A percentile compares a stretch with the other conserved stretches of the same genome.
Conservation (phyloP, 2,113 vertebrate genomes). For the Thamnophis sirtalis region DNA sequence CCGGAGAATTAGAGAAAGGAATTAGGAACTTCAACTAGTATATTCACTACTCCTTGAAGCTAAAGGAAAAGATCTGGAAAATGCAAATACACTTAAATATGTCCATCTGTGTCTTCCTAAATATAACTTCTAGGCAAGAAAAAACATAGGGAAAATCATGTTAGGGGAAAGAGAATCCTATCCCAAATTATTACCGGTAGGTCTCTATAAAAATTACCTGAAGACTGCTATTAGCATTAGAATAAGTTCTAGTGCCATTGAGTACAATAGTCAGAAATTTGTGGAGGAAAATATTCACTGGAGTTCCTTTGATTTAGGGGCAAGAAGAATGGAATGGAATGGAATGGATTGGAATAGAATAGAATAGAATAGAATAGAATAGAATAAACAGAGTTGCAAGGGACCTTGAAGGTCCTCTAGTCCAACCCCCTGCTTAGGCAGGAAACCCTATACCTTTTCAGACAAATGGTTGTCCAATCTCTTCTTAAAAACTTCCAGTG, state of each 20-base stretch:
- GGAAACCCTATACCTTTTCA: too few relatives aligned
- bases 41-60: background rate
- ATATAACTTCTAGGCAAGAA: background rate
- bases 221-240: background rate
- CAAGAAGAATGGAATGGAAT: background rate
- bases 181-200: background rate
- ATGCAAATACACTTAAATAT: background rate
- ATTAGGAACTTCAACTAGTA: background rate
- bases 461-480: too few relatives aligned
- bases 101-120: background rate
- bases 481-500: too few relatives aligned
- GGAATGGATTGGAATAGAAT: too few relatives aligned
- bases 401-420: too few relatives aligned
- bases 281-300: background rate
- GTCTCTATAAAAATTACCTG: background rate
- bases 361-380: too few relatives aligned
- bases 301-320: background rate
- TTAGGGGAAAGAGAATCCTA: background rate
- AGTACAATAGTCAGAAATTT: background rate
- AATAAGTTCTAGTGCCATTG: background rate
- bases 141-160: background rate
- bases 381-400: too few relatives aligned
- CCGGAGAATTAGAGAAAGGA: background rate
- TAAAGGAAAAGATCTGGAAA: background rate
- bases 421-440: too few relatives aligned